phyloP scores from a whole-genome alignment of 2,797 vertebrate genomes.

The Rhinoraja longicauda region DNA sequence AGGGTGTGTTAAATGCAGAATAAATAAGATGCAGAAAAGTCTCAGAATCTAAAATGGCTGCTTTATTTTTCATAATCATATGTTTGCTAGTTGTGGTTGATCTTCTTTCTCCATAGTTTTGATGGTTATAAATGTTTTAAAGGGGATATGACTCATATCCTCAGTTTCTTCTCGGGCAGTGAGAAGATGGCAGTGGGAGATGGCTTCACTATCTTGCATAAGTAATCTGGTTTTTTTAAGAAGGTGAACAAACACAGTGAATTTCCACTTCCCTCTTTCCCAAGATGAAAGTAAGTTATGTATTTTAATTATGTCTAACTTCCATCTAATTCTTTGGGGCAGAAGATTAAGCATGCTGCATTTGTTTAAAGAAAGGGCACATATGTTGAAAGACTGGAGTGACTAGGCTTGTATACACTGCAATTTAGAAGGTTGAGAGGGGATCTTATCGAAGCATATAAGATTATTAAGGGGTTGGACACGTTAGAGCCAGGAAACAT shows the following conservation, averaged over 20 bases:
- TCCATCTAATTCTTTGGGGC: background rate
- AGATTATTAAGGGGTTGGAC: too few species aligned
- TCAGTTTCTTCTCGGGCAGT: background rate
- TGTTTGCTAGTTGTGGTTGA: background rate
- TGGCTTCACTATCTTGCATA: background rate
- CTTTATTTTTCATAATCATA: background rate
- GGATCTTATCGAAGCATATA: too few species aligned
- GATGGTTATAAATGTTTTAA: background rate
- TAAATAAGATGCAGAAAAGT: slow-evolving; percentile 46
- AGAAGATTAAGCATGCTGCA: background rate
- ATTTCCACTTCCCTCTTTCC: background rate
- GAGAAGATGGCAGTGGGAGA: too few species aligned
- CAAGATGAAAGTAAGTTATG: background rate
- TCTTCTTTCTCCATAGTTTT: background rate
- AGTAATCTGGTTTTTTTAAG: background rate
- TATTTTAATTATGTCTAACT: background rate
- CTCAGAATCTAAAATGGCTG: background rate
- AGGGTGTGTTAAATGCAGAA: slow-evolving; percentile 61
- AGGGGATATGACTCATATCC: background rate
- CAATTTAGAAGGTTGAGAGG: too few species aligned
- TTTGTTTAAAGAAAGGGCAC: background rate
- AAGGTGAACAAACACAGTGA: too few species aligned
- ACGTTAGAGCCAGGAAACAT: too few species aligned
- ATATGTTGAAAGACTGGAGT: too few species aligned
- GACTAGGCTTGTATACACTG: too few species aligned